Evolutionary conservation across 2,888 invertebrate genomes (phyloP).

Genomic region (Frankliniella fusca): DNA sequence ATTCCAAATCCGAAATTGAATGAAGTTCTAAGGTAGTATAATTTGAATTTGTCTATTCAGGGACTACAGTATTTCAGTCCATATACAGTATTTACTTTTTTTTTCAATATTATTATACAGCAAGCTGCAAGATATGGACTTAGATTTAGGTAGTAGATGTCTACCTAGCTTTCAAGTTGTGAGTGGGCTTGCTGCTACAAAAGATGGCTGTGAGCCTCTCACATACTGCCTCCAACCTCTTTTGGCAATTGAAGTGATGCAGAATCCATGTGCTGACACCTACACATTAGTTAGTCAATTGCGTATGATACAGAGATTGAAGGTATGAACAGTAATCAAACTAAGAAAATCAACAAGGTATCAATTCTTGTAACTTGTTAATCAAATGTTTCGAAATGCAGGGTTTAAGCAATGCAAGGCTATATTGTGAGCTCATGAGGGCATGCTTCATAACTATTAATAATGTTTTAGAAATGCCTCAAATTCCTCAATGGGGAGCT

Average conservation of each 20-base stretch:
- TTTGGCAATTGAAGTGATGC: constrained; percentile 75
- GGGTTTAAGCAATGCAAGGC: constrained; percentile 68
- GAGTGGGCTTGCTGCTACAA: not conserved
- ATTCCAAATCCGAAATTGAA: constrained; percentile 25
- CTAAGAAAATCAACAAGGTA: not conserved
- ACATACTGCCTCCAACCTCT: constrained; percentile 74
- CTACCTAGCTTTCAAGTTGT: constrained; percentile 9
- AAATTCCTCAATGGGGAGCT: constrained; percentile 72
- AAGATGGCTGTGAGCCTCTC: constrained; percentile 54
- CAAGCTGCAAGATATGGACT: not conserved
- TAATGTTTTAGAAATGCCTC: constrained; percentile 72
- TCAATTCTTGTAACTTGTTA: not conserved
- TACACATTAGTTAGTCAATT: constrained; percentile 76
- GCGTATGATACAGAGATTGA: constrained; percentile 76
- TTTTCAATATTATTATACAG: not conserved
- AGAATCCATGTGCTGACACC: constrained; percentile 80
- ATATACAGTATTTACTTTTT: not conserved
- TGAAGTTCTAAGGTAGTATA: constrained; percentile 32
- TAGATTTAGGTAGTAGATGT: not conserved
- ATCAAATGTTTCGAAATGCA: constrained; percentile 38
- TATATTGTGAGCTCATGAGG: constrained; percentile 85
- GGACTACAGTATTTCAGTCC: not conserved
- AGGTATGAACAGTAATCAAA: constrained; percentile 50
- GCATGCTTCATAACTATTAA: constrained; percentile 86
- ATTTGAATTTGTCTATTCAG: not conserved